Conservation (phyloP, 2,888 invertebrate species). For the Epinotia brunnichana region DNA sequence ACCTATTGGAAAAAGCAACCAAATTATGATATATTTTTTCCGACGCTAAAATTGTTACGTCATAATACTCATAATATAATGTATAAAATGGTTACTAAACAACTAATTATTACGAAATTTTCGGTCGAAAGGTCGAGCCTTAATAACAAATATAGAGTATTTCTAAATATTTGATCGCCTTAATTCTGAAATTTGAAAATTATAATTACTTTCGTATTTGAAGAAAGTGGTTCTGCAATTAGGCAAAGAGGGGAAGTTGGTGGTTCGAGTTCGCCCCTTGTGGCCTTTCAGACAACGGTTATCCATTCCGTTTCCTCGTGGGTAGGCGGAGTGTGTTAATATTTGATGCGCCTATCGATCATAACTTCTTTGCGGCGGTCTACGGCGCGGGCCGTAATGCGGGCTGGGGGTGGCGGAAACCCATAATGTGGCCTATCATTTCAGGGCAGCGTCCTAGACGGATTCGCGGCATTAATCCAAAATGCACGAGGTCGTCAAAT, state of each 20-base stretch:
- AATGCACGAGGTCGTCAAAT: too few species aligned
- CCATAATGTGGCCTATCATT: slow-evolving; percentile 19
- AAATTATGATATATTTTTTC: too few species aligned
- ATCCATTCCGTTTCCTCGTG: slow-evolving; percentile 74
- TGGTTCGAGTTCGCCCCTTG: slow-evolving; percentile 64
- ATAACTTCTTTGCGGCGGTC: slow-evolving; percentile 73
- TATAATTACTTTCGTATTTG: slow-evolving; percentile 50
- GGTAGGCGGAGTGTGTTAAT: slow-evolving; percentile 72
- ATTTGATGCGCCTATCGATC: slow-evolving; percentile 82
- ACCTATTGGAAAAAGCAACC: too few species aligned
- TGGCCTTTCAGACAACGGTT: slow-evolving; percentile 77
- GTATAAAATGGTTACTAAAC: too few species aligned
- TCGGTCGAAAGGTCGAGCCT: too few species aligned
- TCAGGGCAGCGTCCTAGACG: slow-evolving; percentile 6
- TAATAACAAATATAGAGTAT: too few species aligned
- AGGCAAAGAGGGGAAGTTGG: slow-evolving; percentile 60
- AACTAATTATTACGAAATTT: too few species aligned
- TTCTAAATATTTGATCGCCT: slow-evolving; percentile 30
- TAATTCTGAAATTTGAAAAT: slow-evolving; percentile 34
- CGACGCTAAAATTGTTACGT: too few species aligned
- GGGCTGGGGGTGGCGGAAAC: slow-evolving; percentile 26
- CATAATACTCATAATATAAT: too few species aligned
- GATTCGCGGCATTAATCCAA: too few species aligned
- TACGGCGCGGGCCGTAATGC: slow-evolving; percentile 43
- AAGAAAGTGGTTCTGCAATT: slow-evolving; percentile 64